Percentiles rank a stretch among this genome's conserved stretches.
Conservation (phyloP, 2,113 vertebrate genomes). For the Athene cunicularia region DNA sequence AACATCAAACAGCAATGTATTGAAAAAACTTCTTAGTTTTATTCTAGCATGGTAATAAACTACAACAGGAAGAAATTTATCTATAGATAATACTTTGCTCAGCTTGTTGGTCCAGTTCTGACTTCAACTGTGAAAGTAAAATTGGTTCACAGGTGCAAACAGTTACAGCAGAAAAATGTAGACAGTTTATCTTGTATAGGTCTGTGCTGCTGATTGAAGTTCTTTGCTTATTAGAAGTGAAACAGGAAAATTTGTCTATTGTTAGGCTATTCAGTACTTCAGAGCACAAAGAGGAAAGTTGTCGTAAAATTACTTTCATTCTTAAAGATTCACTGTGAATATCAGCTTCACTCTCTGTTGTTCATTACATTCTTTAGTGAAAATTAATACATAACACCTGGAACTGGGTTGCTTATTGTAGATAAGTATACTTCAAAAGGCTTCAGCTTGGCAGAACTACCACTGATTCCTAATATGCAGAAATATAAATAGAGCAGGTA, state of each 20-base stretch:
- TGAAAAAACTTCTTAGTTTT: neutral
- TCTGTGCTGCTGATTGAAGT: neutral
- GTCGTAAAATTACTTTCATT: neutral
- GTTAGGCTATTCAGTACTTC: neutral
- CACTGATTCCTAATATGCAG: neutral
- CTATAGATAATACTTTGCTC: neutral
- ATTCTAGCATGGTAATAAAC: neutral
- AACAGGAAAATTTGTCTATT: neutral
- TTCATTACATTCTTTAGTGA: neutral
- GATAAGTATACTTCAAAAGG: neutral
- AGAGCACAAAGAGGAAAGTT: neutral
- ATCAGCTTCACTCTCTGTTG: neutral
- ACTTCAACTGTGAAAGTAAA: neutral
- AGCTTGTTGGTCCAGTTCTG: neutral
- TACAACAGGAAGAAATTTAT: neutral
- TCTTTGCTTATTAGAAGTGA: neutral
- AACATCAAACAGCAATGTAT: neutral
- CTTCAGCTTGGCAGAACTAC: neutral
- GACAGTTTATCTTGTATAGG: neutral
- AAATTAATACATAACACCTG: neutral
- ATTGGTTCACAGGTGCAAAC: neutral
- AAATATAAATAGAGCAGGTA: neutral
- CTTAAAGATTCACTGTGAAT: neutral
- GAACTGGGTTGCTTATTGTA: neutral
- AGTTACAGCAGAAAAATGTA: neutral